A percentile compares a stretch with the other conserved stretches of the same genome.
phyloP scores from a whole-genome alignment of 2,888 invertebrate species.

The Trachelus stipa region DNA sequence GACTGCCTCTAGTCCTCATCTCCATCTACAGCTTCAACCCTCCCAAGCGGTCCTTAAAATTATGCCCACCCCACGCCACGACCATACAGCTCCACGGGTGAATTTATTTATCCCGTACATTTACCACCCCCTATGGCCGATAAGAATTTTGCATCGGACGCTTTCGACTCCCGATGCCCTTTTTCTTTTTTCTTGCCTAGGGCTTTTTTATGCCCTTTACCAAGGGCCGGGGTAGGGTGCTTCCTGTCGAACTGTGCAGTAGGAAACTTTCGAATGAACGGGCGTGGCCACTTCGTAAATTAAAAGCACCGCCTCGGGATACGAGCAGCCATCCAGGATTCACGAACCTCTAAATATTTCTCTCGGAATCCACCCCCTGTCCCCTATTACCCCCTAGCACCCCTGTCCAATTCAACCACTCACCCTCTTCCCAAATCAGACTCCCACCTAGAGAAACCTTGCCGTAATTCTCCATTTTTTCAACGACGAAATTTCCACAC shows the following conservation, averaged over 20 bases:
- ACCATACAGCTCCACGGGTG: not conserved
- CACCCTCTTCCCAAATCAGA: not conserved
- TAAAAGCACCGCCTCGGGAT: conserved; percentile 36
- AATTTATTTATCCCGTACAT: not conserved
- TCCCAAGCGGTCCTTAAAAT: not conserved
- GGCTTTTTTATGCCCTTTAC: not conserved
- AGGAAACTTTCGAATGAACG: conserved; percentile 34
- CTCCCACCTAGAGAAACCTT: not conserved
- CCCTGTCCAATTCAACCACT: not conserved
- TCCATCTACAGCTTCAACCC: not conserved
- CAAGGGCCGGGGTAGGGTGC: not conserved
- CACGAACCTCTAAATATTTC: not conserved
- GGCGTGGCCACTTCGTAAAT: conserved; percentile 40
- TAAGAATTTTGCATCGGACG: not conserved
- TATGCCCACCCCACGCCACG: not conserved
- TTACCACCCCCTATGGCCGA: not conserved
- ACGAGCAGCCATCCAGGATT: not conserved
- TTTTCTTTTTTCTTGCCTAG: not conserved
- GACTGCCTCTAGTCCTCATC: not conserved
- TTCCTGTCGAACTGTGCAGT: not conserved
- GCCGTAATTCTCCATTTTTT: no score
- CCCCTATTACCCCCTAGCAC: not conserved
- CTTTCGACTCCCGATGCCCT: not conserved
- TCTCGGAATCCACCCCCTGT: not conserved
- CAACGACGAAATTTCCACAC: not conserved